Evolutionary conservation across 2,797 vertebrate genomes (phyloP).

Genomic region (Myiotriccus ornatus): DNA sequence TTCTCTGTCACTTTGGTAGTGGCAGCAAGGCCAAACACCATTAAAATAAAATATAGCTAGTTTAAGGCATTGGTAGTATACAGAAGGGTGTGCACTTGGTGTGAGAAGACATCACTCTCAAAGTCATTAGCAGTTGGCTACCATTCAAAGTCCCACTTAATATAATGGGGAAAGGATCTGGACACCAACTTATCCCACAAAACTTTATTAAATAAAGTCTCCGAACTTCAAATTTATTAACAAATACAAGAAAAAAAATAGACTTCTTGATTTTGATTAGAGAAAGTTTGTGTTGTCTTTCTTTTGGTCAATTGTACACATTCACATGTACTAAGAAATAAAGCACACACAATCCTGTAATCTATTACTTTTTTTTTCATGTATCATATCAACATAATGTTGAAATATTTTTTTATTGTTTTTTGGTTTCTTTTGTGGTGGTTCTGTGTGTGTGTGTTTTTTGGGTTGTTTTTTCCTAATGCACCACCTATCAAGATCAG

Average conservation of each 20-base stretch:
- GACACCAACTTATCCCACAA: background rate
- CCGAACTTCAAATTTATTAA: background rate
- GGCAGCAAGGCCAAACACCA: background rate
- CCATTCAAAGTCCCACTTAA: background rate
- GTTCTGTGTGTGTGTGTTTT: background rate
- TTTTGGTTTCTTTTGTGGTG: background rate
- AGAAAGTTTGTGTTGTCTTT: background rate
- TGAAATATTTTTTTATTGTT: background rate
- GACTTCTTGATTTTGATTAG: background rate
- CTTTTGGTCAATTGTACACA: background rate
- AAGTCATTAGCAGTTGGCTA: background rate
- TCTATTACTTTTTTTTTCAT: background rate
- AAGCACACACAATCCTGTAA: background rate
- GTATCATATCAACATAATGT: background rate
- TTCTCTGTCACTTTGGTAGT: background rate
- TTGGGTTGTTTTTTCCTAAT: background rate
- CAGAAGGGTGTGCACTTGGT: background rate
- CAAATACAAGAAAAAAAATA: background rate
- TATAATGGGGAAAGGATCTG: background rate
- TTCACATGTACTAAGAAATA: rapidly evolving
- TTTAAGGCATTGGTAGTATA: background rate
- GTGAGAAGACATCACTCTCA: background rate
- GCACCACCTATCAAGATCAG: rapidly evolving
- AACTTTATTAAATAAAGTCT: background rate
- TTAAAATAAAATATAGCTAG: background rate